phyloP scores from a whole-genome alignment of 2,888 invertebrate genomes.

The Agonopterix arenella region DNA sequence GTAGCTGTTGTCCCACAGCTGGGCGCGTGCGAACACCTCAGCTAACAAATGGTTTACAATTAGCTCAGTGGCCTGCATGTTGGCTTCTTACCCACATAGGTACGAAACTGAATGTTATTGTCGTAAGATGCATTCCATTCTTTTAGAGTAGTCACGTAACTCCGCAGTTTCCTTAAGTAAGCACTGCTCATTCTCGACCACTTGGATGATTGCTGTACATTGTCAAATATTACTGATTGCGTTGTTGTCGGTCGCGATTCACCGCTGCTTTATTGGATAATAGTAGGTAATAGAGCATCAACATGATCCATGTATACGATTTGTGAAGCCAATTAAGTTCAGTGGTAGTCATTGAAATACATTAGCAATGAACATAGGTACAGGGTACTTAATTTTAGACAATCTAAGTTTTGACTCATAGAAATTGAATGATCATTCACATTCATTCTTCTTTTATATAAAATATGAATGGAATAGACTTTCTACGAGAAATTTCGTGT shows the following conservation, averaged over 20 bases:
- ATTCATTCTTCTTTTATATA: background rate
- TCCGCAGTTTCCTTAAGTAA: constrained; percentile 33
- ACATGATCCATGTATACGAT: constrained; percentile 4
- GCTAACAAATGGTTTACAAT: constrained; percentile 34
- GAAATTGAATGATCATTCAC: constrained; percentile 4
- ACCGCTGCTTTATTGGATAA: constrained; percentile 23
- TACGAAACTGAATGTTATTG: constrained; percentile 52
- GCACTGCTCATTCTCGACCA: constrained; percentile 11
- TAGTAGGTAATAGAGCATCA: constrained; percentile 12
- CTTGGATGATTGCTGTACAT: constrained; percentile 27
- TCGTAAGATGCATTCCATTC: constrained; percentile 49
- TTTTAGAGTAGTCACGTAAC: constrained; percentile 55
- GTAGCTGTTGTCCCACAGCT: constrained; percentile 31
- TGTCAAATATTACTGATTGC: constrained; percentile 29
- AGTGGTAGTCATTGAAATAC: constrained; percentile 1
- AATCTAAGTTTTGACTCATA: background rate
- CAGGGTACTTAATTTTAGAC: background rate
- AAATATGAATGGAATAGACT: constrained; percentile 9
- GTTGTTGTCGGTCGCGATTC: constrained; percentile 17
- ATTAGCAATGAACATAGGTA: too few relatives aligned
- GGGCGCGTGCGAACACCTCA: constrained; percentile 50
- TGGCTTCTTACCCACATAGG: constrained; percentile 39
- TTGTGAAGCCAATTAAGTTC: constrained; percentile 3
- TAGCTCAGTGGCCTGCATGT: constrained; percentile 35
- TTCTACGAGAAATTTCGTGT: constrained; percentile 17